Base-by-base conservation (phyloP, 30 jellyfish, hydroid and myxozoan species). In the Clytia hemisphaerica region DNA sequence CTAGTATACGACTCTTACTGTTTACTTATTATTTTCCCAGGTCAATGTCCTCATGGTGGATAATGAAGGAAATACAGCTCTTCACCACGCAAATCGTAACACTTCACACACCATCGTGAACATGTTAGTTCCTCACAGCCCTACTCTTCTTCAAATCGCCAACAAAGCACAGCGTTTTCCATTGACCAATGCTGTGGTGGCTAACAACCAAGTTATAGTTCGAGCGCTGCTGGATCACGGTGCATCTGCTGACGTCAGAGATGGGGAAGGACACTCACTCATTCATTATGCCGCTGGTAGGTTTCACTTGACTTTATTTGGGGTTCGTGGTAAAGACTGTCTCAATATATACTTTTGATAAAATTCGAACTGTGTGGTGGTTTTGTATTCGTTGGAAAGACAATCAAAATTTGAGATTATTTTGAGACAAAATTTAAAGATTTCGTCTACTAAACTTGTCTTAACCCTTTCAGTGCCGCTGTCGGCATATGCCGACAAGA, bases 11-110 rank as follows among this genome's bases (percentile, higher is more conserved):
- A n/a, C n/a, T n/a, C n/a, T n/a, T n/a, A n/a, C n/a, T n/a, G n/a
- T n/a, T n/a, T n/a, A n/a, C n/a, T n/a, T n/a, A n/a, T n/a, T 53
- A 53, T 30, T 53, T 53, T 12, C 37, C 12, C 36, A 65, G 78
- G 78, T 65, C 26, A 37, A 65, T 65, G 67, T 63, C 2, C 26
- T 22, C 37, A 0, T 37, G 7, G 16, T 32, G 24, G 76, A 60
- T 57, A 37, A 33, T 51, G 84, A 49, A 7, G 84, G 84, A 10
- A 72, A 58, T 29, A 42, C 84, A 19, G 84, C 84, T n/a, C 60
- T 72, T 2, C 84, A 72, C 38, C 55, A 51, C 29, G 55, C 84
- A 72, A 24, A 59, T 45, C 26, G 24, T 24, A 72, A 72, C 28
- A 48, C 44, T 4, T 25, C 53, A 6, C 19, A 30, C 19, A 14